Base-by-base conservation (phyloP, 2,797 vertebrate genomes). In the Epinephelus coioides region DNA sequence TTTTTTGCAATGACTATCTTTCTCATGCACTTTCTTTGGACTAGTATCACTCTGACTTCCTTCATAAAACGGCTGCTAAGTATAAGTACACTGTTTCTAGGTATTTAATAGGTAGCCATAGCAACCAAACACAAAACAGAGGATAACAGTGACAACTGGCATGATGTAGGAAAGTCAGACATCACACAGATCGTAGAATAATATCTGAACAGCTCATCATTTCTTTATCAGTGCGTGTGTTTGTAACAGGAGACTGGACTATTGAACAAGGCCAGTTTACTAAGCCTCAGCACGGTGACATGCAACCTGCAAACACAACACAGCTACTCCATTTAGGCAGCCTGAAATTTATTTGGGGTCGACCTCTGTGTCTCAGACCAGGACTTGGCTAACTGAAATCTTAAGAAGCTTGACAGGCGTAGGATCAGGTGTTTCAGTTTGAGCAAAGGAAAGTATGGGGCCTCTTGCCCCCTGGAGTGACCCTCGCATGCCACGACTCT, bases 381-480 rank as follows among this genome's bases (percentile, higher is more conserved):
- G 55, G 57, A 46, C 75, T 72, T 79, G 17, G 59, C 84, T 71
- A 78, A 76, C 57, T 21, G 5, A 79, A 84, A 71, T 80, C 79
- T 78, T 83, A 71, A 88, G 74, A 86, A 75, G 71, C 70, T 66
- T 79, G 84, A 85, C 87, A 86, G 71, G 74, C 76, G 1, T 71
- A 77, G 82, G 86, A 90, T 92, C 92, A 93, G 92, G 93, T 94
- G 88, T 93, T 94, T 92, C 71, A 84, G 76, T 88, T 88, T 66
- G 86, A 91, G 73, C 73, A 81, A 71, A 85, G 56, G 53, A 81
- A 86, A 63, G 86, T 81, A 79, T 78, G 85, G 87, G 88, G 87
- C 88, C 90, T 82, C 82, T 76, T 90, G 84, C 81, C 89, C 92
- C 84, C 76, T 86, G 88, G 78, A 86, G 65, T 90, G 86, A 91